phyloP scores from a whole-genome alignment of 2,888 invertebrate species.

The Eristalis tenax region DNA sequence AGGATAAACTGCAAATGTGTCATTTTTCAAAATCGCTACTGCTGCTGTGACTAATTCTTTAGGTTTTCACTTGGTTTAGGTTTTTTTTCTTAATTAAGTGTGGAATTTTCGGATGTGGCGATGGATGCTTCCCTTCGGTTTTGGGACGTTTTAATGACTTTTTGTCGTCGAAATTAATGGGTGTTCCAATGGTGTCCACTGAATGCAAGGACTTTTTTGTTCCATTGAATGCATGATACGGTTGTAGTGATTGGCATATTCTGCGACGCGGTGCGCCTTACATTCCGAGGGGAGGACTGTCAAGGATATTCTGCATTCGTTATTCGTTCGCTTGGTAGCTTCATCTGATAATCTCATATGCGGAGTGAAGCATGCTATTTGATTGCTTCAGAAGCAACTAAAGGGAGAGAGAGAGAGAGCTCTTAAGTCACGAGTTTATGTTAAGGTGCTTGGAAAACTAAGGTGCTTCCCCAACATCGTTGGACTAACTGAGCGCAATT shows the following conservation, averaged over 20 bases:
- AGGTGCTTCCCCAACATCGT: too few species aligned
- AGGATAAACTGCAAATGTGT: slow-evolving; percentile 56
- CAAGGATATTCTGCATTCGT: not conserved
- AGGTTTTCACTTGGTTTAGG: slow-evolving; percentile 29
- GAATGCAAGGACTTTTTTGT: not conserved
- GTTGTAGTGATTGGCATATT: not conserved
- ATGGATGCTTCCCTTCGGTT: slow-evolving; percentile 4
- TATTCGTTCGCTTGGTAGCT: too few species aligned
- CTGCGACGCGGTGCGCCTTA: not conserved
- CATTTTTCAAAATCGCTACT: slow-evolving; percentile 61
- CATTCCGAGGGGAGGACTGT: not conserved
- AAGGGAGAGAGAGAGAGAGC: too few species aligned
- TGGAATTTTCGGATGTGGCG: slow-evolving; percentile 53
- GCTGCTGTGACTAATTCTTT: slow-evolving; percentile 63
- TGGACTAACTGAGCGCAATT: too few species aligned
- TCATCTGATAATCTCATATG: not conserved
- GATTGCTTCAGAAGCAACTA: too few species aligned
- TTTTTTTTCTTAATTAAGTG: slow-evolving; percentile 60
- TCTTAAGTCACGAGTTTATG: too few species aligned
- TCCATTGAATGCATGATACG: not conserved
- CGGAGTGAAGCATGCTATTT: not conserved
- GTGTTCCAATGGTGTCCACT: not conserved
- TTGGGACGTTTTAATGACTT: slow-evolving; percentile 22
- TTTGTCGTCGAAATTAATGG: slow-evolving; percentile 11
- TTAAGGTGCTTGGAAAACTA: too few species aligned